phyloP scores from a whole-genome alignment of 2,797 vertebrate genomes.

The Pseudochirops cupreus region DNA sequence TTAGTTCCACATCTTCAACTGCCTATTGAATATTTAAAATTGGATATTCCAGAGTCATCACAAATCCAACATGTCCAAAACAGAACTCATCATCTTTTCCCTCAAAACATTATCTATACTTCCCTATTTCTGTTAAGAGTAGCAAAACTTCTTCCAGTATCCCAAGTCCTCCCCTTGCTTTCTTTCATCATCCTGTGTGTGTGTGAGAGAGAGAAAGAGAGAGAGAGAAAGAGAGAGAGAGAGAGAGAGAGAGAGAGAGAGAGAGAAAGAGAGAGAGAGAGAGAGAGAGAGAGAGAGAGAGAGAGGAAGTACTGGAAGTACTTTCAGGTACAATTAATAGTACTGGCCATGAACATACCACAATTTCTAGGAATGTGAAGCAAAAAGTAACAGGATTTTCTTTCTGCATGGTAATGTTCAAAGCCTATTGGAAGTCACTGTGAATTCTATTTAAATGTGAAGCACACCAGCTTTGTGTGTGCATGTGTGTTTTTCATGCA shows the following conservation, averaged over 20 bases:
- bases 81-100: neutral
- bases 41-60: neutral
- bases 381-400: constrained; percentile 23
- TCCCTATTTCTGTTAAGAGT: neutral
- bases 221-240: no score
- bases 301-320: neutral
- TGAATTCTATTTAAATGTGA: constrained; percentile 30
- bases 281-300: no score
- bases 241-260: no score
- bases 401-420: constrained; percentile 38
- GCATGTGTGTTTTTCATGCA: neutral
- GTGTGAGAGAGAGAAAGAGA: no score
- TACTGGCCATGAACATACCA: neutral
- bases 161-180: neutral
- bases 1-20: neutral
- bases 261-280: no score
- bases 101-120: neutral
- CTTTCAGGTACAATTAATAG: neutral
- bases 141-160: neutral
- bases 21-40: neutral
- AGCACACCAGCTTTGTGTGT: constrained; percentile 22
- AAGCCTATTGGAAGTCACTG: constrained; percentile 35
- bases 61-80: neutral
- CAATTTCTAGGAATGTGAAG: constrained; percentile 23
- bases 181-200: neutral